A percentile compares a stretch with the other conserved stretches of the same genome.
Conservation (phyloP, 2,113 vertebrate species). For the Melanerpes formicivorus region DNA sequence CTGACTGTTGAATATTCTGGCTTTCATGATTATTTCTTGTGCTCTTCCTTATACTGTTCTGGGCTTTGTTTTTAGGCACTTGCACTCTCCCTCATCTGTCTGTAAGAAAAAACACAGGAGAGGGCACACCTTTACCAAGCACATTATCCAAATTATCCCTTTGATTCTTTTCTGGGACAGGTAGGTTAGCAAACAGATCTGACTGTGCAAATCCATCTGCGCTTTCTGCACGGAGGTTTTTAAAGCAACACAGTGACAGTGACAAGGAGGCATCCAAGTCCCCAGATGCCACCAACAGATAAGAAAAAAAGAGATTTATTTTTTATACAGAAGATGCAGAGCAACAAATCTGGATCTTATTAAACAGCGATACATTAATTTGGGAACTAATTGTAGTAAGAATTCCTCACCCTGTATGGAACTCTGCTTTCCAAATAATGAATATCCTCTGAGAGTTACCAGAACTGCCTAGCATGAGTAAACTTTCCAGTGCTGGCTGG, state of each 20-base stretch:
- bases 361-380: not conserved
- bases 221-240: not conserved
- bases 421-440: slow-evolving; percentile 16
- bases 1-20: not conserved
- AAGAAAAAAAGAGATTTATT: not conserved
- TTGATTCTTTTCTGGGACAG: not conserved
- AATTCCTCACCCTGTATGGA: slow-evolving; percentile 12
- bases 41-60: not conserved
- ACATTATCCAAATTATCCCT: not conserved
- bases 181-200: not conserved
- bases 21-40: not conserved
- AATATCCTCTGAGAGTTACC: slow-evolving; percentile 30
- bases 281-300: not conserved
- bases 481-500: slow-evolving; percentile 49
- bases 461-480: slow-evolving; percentile 20
- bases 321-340: not conserved
- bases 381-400: not conserved
- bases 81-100: not conserved
- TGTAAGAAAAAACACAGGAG: not conserved
- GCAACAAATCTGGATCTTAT: not conserved
- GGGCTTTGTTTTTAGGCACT: not conserved
- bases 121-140: not conserved
- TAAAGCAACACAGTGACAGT: not conserved
- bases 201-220: not conserved
- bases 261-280: not conserved